Evolutionary conservation across 2,888 invertebrate species (phyloP).

Genomic region (Metopia argyrocephala): DNA sequence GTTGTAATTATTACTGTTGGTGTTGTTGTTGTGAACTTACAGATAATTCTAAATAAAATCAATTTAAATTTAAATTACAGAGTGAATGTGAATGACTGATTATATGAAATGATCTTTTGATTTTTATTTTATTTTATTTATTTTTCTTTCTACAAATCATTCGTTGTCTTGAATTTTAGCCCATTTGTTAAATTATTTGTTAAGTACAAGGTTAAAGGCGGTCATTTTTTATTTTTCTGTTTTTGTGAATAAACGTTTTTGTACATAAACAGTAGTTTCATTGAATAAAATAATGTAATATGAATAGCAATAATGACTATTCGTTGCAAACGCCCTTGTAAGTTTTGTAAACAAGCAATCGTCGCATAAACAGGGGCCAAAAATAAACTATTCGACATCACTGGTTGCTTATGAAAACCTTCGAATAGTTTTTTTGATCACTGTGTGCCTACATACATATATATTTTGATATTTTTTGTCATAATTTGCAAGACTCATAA

Average conservation of each 20-base stretch:
- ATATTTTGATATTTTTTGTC: no score
- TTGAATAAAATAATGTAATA: neutral
- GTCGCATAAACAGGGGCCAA: no score
- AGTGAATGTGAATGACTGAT: constrained; percentile 63
- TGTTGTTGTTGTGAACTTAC: constrained; percentile 27
- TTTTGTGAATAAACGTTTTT: neutral
- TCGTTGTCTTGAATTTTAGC: neutral
- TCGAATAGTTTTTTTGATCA: no score
- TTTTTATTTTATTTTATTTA: constrained; percentile 4
- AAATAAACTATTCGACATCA: no score
- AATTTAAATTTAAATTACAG: constrained; percentile 59
- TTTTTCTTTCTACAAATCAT: neutral
- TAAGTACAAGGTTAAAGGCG: constrained; percentile 52
- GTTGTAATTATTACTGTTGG: neutral
- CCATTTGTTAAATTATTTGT: constrained; percentile 14
- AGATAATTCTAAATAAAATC: constrained; percentile 55
- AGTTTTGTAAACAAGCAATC: neutral
- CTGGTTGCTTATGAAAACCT: no score
- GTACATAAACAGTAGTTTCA: constrained; percentile 31
- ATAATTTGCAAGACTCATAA: no score
- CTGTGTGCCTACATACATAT: no score
- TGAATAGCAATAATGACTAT: no score
- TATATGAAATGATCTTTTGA: constrained; percentile 48
- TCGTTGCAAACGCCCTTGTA: no score
- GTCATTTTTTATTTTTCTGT: constrained; percentile 15